Evolutionary conservation across 53 echinoderm and acorn worm genomes (phyloP).

Genomic region (Echinometra lucunter): DNA sequence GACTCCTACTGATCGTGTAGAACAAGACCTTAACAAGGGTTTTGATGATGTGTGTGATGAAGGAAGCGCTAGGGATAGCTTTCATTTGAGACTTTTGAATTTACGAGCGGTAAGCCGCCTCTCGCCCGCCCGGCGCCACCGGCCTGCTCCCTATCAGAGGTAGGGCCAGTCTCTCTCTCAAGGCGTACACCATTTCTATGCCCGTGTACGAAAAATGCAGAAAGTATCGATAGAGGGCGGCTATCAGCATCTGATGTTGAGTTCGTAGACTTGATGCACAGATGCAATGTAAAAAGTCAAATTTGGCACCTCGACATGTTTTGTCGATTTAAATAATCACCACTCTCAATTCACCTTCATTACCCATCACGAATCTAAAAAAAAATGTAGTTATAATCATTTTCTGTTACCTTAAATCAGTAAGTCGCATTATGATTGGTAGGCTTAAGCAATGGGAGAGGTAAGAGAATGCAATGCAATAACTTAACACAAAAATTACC

Average conservation of each 20-base stretch:
- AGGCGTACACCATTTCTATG: background rate
- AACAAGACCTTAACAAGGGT: conserved; percentile 60
- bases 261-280: background rate
- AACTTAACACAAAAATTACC: too few relatives aligned
- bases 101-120: conserved; percentile 71
- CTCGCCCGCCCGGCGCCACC: conserved; percentile 67
- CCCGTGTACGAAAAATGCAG: background rate
- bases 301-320: background rate
- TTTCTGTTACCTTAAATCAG: background rate
- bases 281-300: background rate
- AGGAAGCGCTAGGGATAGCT: conserved; percentile 51
- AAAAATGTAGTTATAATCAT: too few relatives aligned
- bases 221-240: conserved; percentile 39
- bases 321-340: too few relatives aligned
- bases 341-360: too few relatives aligned
- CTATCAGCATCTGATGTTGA: conserved; percentile 26
- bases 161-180: background rate
- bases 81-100: conserved; percentile 66
- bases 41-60: conserved; percentile 65
- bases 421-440: background rate
- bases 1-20: background rate
- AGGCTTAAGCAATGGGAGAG: too few relatives aligned
- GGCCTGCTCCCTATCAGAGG: conserved; percentile 44
- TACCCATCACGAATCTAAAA: too few relatives aligned
- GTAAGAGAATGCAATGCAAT: too few relatives aligned